A percentile compares a stretch with the other conserved stretches of the same genome.
Evolutionary conservation across 2,888 invertebrate species (phyloP).

Genomic region (Formica aserva): DNA sequence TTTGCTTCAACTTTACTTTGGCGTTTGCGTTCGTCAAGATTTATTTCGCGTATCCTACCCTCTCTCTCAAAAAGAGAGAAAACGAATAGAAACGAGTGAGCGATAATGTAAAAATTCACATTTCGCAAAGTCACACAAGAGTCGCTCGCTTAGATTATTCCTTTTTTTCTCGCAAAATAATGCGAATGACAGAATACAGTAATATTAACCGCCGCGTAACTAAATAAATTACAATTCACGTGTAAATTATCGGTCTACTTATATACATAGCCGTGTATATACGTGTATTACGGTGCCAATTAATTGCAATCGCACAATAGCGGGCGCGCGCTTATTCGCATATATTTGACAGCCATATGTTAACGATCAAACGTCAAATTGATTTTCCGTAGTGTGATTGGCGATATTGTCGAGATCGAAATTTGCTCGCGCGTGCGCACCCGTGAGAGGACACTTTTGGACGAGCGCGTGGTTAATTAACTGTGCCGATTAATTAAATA

Average conservation of each 20-base stretch:
- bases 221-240: constrained; percentile 27
- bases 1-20: constrained; percentile 27
- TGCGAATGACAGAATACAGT: not conserved
- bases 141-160: not conserved
- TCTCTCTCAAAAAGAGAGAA: not conserved
- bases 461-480: constrained; percentile 43
- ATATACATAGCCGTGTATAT: not conserved
- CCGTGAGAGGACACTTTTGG: constrained; percentile 11
- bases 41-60: constrained; percentile 29
- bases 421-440: not conserved
- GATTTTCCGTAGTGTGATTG: constrained; percentile 23
- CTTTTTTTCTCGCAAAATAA: not conserved
- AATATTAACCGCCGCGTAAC: constrained; percentile 28
- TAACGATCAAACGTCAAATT: constrained; percentile 49
- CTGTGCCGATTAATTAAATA: constrained; percentile 50
- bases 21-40: constrained; percentile 25
- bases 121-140: not conserved
- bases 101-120: not conserved
- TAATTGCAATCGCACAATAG: constrained; percentile 7
- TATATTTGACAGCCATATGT: not conserved
- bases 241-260: not conserved
- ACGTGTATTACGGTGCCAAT: not conserved
- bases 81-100: not conserved
- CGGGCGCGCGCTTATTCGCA: not conserved
- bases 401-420: constrained; percentile 30